A percentile compares a stretch with the other conserved stretches of the same genome.
phyloP scores from a whole-genome alignment of 2,888 invertebrate genomes.

The Plebejus argus region DNA sequence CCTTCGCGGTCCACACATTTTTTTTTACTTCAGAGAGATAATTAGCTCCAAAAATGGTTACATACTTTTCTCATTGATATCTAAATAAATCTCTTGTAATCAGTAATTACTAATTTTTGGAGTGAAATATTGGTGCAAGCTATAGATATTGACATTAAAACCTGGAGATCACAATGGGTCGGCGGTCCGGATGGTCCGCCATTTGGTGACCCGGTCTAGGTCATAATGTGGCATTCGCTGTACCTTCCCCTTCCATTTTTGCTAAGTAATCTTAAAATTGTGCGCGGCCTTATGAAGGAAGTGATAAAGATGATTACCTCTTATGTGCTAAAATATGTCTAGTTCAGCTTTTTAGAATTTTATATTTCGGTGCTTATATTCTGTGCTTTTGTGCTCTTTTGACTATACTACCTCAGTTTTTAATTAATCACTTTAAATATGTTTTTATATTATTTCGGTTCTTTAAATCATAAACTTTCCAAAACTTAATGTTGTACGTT shows the following conservation, averaged over 20 bases:
- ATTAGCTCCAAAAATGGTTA: too few relatives aligned
- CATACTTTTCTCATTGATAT: too few relatives aligned
- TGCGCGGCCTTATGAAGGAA: neutral
- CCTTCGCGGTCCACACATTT: too few relatives aligned
- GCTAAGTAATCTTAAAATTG: neutral
- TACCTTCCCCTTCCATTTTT: neutral
- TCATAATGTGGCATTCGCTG: too few relatives aligned
- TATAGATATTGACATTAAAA: too few relatives aligned
- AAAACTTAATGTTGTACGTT: neutral
- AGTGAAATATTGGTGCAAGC: too few relatives aligned
- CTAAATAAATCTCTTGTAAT: too few relatives aligned
- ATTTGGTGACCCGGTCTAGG: too few relatives aligned
- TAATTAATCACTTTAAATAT: neutral
- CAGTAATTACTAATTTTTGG: too few relatives aligned
- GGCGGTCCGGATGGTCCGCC: too few relatives aligned
- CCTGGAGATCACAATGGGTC: too few relatives aligned
- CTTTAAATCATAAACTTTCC: neutral
- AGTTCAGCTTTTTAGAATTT: neutral
- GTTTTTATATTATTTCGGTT: neutral
- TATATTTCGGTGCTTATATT: neutral
- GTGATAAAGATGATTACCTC: neutral
- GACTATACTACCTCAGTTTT: constrained; percentile 5
- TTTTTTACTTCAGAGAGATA: too few relatives aligned
- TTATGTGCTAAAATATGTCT: neutral
- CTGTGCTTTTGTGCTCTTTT: neutral